Evolutionary conservation across 2,113 vertebrate species (phyloP).

Genomic region (Oryzias javanicus): DNA sequence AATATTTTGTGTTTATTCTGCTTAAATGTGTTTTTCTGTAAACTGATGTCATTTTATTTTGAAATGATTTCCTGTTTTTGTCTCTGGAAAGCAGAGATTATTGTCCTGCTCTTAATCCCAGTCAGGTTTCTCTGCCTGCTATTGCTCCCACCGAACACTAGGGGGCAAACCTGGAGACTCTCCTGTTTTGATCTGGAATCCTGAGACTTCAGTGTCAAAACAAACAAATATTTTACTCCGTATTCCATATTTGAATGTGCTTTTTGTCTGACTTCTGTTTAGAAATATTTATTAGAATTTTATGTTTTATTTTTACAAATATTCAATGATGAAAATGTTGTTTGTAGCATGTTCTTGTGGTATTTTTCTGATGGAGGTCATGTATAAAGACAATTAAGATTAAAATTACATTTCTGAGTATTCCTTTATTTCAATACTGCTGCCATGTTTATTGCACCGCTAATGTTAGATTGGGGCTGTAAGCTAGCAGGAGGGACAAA

Average conservation of each 20-base stretch:
- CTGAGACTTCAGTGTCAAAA: conserved; percentile 43
- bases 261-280: background rate
- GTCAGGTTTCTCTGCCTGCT: too few species aligned
- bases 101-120: background rate
- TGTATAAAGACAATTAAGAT: too few species aligned
- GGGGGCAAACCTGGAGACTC: background rate
- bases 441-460: too few species aligned
- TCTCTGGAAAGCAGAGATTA: background rate
- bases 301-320: background rate
- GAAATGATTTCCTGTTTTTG: background rate
- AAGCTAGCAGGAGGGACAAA: too few species aligned
- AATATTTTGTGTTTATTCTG: too few species aligned
- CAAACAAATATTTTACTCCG: conserved; percentile 54
- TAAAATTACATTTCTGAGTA: too few species aligned
- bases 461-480: too few species aligned
- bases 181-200: background rate
- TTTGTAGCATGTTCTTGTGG: too few species aligned
- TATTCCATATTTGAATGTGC: background rate
- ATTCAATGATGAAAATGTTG: too few species aligned
- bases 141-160: too few species aligned
- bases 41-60: background rate
- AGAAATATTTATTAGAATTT: background rate
- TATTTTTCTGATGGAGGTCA: too few species aligned
- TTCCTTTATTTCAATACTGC: too few species aligned
- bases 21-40: background rate